A percentile compares a stretch with the other conserved stretches of the same genome.
Evolutionary conservation across 2,113 vertebrate species (phyloP).

Genomic region (Dinomys branickii): DNA sequence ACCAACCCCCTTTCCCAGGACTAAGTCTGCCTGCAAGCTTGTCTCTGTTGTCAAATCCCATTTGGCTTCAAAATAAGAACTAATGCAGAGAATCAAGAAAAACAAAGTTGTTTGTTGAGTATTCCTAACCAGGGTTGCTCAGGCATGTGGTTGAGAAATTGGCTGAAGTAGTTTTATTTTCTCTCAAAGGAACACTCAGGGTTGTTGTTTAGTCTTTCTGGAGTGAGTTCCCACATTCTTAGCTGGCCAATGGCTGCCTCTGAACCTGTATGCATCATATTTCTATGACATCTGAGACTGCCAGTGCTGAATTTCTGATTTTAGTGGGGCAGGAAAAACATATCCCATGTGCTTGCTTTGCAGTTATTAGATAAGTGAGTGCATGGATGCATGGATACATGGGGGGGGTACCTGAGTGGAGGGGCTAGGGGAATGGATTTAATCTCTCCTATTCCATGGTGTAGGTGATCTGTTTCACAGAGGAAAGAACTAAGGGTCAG

Average conservation of each 20-base stretch:
- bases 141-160: conserved; percentile 54
- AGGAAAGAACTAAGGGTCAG: not conserved
- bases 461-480: not conserved
- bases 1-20: not conserved
- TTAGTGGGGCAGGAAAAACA: not conserved
- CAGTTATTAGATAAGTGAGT: not conserved
- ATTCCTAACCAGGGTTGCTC: conserved; percentile 45
- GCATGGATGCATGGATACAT: no score
- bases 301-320: not conserved
- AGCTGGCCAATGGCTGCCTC: not conserved
- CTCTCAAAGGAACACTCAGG: conserved; percentile 63
- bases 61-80: conserved; percentile 70
- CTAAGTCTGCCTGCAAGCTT: conserved; percentile 23
- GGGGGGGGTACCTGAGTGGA: not conserved
- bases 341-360: not conserved
- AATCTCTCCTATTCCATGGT: not conserved
- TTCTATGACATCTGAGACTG: not conserved
- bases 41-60: conserved; percentile 71
- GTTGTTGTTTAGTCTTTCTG: conserved; percentile 37
- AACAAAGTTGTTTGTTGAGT: conserved; percentile 53
- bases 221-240: not conserved
- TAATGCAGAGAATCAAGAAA: conserved; percentile 66
- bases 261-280: not conserved
- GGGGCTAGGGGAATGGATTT: not conserved
- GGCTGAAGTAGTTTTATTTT: conserved; percentile 60